These are phyloP conservation scores for Axea sp. DNA, from an alignment of 2,888 invertebrate species.

Conservation along the genomic window DNA sequence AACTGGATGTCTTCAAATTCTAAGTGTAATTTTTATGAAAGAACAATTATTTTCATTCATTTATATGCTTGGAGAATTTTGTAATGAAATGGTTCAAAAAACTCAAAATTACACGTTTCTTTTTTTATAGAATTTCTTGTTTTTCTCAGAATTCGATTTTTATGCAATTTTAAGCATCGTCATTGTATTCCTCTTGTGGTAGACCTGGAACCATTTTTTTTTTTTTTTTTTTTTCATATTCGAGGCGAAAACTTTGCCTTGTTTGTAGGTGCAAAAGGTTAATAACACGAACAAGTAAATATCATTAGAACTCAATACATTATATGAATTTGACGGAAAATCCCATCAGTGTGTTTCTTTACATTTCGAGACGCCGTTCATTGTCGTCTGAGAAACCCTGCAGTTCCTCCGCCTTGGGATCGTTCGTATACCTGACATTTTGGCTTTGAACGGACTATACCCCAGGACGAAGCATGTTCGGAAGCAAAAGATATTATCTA, in stretches of 20 bases:
- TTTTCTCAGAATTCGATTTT: no score
- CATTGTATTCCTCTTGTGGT: no score
- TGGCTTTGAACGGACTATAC: conserved; percentile 66
- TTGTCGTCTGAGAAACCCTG: conserved; percentile 63
- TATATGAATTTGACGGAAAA: conserved; percentile 31
- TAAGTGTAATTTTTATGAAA: no score
- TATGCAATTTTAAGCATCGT: no score
- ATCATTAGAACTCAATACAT: conserved; percentile 17
- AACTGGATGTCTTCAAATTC: no score
- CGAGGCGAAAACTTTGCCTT: conserved; percentile 6
- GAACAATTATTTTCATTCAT: no score
- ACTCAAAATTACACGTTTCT: no score
- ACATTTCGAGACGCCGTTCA: conserved; percentile 31
- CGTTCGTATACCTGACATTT: conserved; percentile 73
- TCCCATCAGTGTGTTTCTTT: conserved; percentile 15
- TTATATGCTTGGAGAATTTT: no score
- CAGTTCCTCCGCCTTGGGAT: conserved; percentile 49
- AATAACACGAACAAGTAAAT: conserved; percentile 36
- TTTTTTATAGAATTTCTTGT: no score
- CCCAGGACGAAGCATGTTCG: conserved; percentile 63
- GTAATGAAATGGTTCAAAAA: no score
- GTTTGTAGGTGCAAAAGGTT: conserved; percentile 45
- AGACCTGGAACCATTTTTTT: no score
- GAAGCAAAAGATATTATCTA: conserved; percentile 73
- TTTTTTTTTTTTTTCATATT: no score